Conservation (phyloP, 2,888 invertebrate species). For the Calliopum simillimum region DNA sequence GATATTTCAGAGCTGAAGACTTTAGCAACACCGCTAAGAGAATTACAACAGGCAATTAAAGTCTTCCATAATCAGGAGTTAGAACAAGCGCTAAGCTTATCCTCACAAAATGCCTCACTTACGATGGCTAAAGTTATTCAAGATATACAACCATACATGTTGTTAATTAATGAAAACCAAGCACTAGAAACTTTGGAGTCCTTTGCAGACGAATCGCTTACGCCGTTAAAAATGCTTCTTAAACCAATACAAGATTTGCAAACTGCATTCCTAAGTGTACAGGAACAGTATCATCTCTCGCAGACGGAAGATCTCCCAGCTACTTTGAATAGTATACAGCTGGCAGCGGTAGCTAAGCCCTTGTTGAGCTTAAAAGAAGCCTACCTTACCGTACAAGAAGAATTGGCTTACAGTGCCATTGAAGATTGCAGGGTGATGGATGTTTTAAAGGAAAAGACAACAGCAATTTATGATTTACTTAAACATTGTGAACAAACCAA, state of each 20-base stretch:
- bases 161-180: slow-evolving; percentile 53
- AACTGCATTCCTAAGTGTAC: slow-evolving; percentile 53
- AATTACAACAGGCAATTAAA: slow-evolving; percentile 54
- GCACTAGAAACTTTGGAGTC: slow-evolving; percentile 53
- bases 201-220: slow-evolving; percentile 50
- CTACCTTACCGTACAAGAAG: slow-evolving; percentile 52
- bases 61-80: slow-evolving; percentile 53
- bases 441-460: slow-evolving; percentile 48
- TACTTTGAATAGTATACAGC: slow-evolving; percentile 42
- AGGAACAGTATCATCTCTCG: slow-evolving; percentile 61
- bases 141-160: slow-evolving; percentile 50
- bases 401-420: slow-evolving; percentile 44
- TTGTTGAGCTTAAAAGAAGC: slow-evolving; percentile 52
- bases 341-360: slow-evolving; percentile 52
- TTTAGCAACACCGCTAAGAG: slow-evolving; percentile 57
- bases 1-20: slow-evolving; percentile 53
- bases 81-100: slow-evolving; percentile 49
- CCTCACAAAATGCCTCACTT: slow-evolving; percentile 43
- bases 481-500: slow-evolving; percentile 60
- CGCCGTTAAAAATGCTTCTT: slow-evolving; percentile 59
- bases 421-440: slow-evolving; percentile 49
- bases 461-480: slow-evolving; percentile 49
- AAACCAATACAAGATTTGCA: slow-evolving; percentile 65
- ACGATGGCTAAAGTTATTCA: slow-evolving; percentile 48
- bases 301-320: slow-evolving; percentile 48